Base-by-base conservation (phyloP, 2,888 invertebrate species). In the Hypena proboscidalis region DNA sequence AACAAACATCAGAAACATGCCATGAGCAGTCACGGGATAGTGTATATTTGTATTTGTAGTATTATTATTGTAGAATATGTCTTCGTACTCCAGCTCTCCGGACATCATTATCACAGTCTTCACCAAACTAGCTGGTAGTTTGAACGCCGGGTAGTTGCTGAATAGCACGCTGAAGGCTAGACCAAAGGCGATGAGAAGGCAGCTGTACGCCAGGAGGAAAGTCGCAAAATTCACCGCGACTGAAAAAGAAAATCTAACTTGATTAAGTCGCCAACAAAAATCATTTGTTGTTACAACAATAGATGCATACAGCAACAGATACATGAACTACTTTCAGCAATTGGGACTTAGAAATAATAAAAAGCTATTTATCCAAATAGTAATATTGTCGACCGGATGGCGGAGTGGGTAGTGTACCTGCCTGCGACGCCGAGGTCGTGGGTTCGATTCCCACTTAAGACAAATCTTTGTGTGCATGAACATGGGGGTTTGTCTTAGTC, bases 31-130 rank as follows among this genome's bases (percentile, higher is more conserved):
- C 5, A 93, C 92, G 0, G 94, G 94, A 74, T 95, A 95, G 44
- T 93, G 88, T 6, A 95, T 91, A 27, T 86, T 80, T 1, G 86
- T 78, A 22, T 80, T 81, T 0, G 83, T n/a, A n/a, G n/a, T 80
- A 38, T 75, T 77, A 44, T 93, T 90, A 23, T 88, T 90, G 60
- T 95, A 96, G 74, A 96, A 97, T 52, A 96, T 95, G 64, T 96
- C 96, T 74, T 97, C 96, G 58, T 95, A 96, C 74, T 96, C 96
- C 32, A 97, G 76, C 77, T 97, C 97, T 0, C 97, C 97, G 0
- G 96, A 95, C 96, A 97, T 96, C 97, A 97, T 97, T 65, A 96
- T 95, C 7, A 97, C 93, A 0, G 96, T 95, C 83, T 97, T 96
- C 0, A 97, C 83, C 0, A 96, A 70, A 0, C 93, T 92, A 36